Evolutionary conservation across 2,797 vertebrate species (phyloP).

Genomic region (Alcedo quadribrachys): DNA sequence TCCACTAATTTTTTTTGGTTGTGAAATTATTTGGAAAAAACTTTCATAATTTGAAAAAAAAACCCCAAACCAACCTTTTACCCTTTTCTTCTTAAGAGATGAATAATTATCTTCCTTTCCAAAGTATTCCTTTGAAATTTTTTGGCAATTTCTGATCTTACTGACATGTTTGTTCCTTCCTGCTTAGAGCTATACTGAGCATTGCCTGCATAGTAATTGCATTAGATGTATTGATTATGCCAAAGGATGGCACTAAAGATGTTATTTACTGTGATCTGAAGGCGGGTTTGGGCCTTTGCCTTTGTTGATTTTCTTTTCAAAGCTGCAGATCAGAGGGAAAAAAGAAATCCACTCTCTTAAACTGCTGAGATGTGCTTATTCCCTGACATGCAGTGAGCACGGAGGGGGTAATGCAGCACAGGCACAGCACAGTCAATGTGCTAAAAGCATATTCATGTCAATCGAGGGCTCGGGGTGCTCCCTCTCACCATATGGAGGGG

Average conservation of each 20-base stretch:
- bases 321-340: not conserved
- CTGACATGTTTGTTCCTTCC: not conserved
- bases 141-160: not conserved
- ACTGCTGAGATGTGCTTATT: not conserved
- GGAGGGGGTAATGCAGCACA: not conserved
- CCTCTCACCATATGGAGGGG: not conserved
- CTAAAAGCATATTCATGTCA: not conserved
- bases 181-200: not conserved
- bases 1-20: not conserved
- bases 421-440: not conserved
- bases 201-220: not conserved
- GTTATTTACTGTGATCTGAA: not conserved
- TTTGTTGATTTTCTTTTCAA: not conserved
- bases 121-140: not conserved
- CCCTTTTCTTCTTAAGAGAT: not conserved
- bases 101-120: not conserved
- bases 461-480: not conserved
- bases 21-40: not conserved
- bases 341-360: not conserved
- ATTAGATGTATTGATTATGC: not conserved
- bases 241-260: not conserved
- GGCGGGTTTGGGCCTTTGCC: not conserved
- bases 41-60: not conserved
- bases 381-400: accelerated
- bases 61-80: not conserved